Percentiles rank a stretch among this genome's conserved stretches.
phyloP scores from a whole-genome alignment of 2,888 invertebrate genomes.

The Machimus atricapillus region DNA sequence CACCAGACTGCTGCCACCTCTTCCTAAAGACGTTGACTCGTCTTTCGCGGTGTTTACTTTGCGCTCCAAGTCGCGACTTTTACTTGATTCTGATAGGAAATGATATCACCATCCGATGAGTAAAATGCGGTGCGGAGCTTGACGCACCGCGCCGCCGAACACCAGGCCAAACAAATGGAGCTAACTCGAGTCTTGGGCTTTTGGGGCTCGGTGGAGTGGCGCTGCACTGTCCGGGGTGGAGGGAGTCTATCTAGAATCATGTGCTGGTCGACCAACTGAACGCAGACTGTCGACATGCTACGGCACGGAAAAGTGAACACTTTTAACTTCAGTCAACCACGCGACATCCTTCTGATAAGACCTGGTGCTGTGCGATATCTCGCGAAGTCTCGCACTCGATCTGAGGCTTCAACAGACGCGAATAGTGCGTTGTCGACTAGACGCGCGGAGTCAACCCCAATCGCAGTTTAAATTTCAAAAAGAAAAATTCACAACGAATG shows the following conservation, averaged over 20 bases:
- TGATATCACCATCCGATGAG: slow-evolving; percentile 6
- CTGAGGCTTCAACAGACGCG: not conserved
- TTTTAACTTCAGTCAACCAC: slow-evolving; percentile 51
- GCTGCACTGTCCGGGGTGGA: not conserved
- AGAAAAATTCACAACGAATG: not conserved
- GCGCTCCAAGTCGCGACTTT: not conserved
- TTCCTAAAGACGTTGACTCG: not conserved
- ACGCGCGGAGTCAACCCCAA: not conserved
- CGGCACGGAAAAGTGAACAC: not conserved
- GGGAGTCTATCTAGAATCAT: slow-evolving; percentile 2
- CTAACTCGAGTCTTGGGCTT: not conserved
- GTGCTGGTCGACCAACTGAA: not conserved
- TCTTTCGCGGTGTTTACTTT: not conserved
- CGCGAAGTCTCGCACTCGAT: not conserved
- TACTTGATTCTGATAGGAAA: not conserved
- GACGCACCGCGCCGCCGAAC: not conserved
- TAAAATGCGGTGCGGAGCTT: not conserved
- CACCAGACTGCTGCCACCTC: not conserved
- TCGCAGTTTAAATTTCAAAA: not conserved
- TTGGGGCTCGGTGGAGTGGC: not conserved
- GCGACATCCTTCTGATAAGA: slow-evolving; percentile 51
- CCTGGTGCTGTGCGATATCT: slow-evolving; percentile 32
- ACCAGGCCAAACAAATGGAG: not conserved
- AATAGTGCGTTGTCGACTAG: not conserved
- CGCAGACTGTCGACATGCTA: not conserved